Evolutionary conservation across 2,888 invertebrate species (phyloP).

Genomic region (Drosophila maculinotata): DNA sequence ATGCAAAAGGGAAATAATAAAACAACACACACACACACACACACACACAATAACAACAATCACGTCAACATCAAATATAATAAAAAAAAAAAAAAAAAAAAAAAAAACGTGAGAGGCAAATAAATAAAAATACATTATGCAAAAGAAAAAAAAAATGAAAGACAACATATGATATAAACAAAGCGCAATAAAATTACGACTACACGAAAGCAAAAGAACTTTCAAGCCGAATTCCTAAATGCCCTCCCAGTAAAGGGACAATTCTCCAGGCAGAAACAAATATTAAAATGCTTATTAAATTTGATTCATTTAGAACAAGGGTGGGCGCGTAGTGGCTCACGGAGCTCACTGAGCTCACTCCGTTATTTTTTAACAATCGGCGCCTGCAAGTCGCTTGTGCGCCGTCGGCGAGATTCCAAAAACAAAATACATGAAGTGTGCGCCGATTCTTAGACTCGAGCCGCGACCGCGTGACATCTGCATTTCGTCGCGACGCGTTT

Average conservation of each 20-base stretch:
- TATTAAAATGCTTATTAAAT: not conserved
- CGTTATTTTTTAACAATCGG: no score
- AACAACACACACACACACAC: constrained; percentile 2
- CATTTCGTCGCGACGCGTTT: no score
- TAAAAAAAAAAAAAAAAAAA: constrained; percentile 14
- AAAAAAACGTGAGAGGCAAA: constrained; percentile 46
- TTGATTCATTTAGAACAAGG: no score
- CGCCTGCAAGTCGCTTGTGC: no score
- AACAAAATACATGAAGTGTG: no score
- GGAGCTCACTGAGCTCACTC: no score
- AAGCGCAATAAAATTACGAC: constrained; percentile 60
- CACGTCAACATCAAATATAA: constrained; percentile 4
- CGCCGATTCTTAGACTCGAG: no score
- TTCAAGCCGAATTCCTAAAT: constrained; percentile 1
- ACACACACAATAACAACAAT: constrained; percentile 24
- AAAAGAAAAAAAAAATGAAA: constrained; percentile 7
- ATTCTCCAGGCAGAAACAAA: not conserved
- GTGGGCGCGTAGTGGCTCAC: no score
- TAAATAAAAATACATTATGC: constrained; percentile 47
- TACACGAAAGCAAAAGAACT: constrained; percentile 2
- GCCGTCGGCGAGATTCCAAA: no score
- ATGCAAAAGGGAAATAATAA: constrained; percentile 46
- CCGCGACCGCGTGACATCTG: no score
- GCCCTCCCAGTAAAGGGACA: constrained; percentile 1
- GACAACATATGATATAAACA: constrained; percentile 55